Percentiles rank a stretch among this genome's conserved stretches.
These are phyloP conservation scores for Chydorus sphaericus DNA, from an alignment of 2,888 invertebrate genomes.

Conservation along the genomic window DNA sequence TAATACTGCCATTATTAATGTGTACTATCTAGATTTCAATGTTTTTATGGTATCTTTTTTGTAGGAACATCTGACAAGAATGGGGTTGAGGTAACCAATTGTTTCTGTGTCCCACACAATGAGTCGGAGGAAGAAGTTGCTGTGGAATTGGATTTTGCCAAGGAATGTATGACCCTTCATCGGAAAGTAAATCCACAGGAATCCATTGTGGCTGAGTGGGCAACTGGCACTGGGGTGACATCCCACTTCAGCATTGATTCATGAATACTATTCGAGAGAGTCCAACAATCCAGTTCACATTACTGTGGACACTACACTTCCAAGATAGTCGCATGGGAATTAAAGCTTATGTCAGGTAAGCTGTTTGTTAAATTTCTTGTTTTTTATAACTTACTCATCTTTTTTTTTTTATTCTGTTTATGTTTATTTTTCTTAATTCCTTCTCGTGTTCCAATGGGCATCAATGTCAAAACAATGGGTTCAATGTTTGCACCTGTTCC, in stretches of 20 bases:
- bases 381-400: not conserved
- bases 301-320: conserved; percentile 81
- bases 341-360: conserved; percentile 69
- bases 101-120: conserved; percentile 97
- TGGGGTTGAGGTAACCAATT: conserved; percentile 91
- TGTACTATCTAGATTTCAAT: not conserved
- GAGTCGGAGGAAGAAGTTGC: conserved; percentile 93
- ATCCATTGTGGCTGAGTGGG: conserved; percentile 97
- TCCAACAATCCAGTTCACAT: conserved; percentile 88
- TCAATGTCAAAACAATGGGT: conserved; percentile 82
- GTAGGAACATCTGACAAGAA: conserved; percentile 77
- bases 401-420: too few relatives aligned
- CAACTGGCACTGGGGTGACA: conserved; percentile 92
- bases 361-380: conserved; percentile 8
- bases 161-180: conserved; percentile 88
- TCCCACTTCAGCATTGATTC: conserved; percentile 91
- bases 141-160: conserved; percentile 89
- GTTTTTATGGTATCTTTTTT: conserved; percentile 20
- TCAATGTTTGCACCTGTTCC: conserved; percentile 94
- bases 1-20: not conserved
- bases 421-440: too few relatives aligned
- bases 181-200: conserved; percentile 83
- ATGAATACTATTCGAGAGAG: conserved; percentile 91
- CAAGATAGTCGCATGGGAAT: conserved; percentile 79
- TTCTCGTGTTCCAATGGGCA: conserved; percentile 71